Evolutionary conservation across 2,888 invertebrate species (phyloP).

Genomic region (Drosophila nigricruria): DNA sequence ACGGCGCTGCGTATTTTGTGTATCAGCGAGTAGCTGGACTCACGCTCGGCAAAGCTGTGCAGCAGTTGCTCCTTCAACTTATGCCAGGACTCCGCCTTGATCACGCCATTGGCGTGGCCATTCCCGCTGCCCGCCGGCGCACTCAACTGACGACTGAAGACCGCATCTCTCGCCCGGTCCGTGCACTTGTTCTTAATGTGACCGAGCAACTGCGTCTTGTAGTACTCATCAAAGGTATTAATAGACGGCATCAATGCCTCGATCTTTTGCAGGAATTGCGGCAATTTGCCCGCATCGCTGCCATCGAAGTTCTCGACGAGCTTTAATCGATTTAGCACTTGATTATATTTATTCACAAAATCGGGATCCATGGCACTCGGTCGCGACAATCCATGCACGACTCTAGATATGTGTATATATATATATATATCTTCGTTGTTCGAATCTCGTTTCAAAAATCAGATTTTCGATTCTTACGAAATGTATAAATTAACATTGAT

Average conservation of each 20-base stretch:
- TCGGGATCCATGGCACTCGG: slow-evolving; percentile 65
- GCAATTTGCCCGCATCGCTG: slow-evolving; percentile 65
- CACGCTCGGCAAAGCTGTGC: slow-evolving; percentile 67
- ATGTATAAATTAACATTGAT: slow-evolving; percentile 80
- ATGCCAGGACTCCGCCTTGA: slow-evolving; percentile 64
- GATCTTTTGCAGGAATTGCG: slow-evolving; percentile 68
- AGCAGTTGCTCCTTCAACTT: slow-evolving; percentile 67
- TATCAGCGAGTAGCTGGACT: slow-evolving; percentile 67
- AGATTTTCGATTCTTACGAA: slow-evolving; percentile 71
- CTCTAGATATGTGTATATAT: slow-evolving; percentile 21
- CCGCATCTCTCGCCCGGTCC: slow-evolving; percentile 71
- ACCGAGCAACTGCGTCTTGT: slow-evolving; percentile 61
- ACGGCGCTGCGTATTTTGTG: slow-evolving; percentile 68
- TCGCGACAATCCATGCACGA: slow-evolving; percentile 12
- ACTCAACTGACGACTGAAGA: slow-evolving; percentile 65
- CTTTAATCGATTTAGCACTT: slow-evolving; percentile 65
- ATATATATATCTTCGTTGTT: not conserved
- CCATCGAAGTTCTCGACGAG: slow-evolving; percentile 72
- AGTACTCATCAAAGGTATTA: slow-evolving; percentile 69
- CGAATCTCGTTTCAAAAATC: slow-evolving; percentile 28
- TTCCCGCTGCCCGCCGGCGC: slow-evolving; percentile 57
- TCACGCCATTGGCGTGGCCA: slow-evolving; percentile 34
- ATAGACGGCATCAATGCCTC: slow-evolving; percentile 65
- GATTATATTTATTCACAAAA: slow-evolving; percentile 74
- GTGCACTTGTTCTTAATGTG: slow-evolving; percentile 75